phyloP scores from a whole-genome alignment of 2,888 invertebrate genomes.

The Macropis europaea region DNA sequence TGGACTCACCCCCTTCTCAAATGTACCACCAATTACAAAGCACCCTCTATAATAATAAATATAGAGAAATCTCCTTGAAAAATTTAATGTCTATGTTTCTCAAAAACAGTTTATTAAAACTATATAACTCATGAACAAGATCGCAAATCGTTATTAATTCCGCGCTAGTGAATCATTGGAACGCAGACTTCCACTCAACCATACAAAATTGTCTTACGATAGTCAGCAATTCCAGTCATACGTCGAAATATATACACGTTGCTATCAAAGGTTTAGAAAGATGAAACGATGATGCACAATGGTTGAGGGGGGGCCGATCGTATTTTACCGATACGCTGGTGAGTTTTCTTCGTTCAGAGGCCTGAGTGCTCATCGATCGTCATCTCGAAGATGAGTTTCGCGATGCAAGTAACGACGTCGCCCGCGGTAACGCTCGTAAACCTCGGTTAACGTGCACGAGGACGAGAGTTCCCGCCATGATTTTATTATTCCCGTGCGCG shows the following conservation, averaged over 20 bases:
- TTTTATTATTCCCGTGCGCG: constrained; percentile 29
- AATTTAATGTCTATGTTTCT: no score
- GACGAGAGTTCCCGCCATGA: neutral
- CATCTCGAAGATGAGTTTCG: constrained; percentile 44
- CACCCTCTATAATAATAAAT: no score
- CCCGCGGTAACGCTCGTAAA: constrained; percentile 38
- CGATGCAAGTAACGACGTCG: constrained; percentile 43
- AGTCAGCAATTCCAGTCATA: neutral
- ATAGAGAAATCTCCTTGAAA: no score
- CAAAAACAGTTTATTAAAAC: no score
- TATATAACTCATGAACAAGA: no score
- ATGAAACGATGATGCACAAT: no score
- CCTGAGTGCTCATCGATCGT: constrained; percentile 49
- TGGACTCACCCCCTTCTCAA: no score
- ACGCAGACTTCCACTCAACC: neutral
- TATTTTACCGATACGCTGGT: constrained; percentile 12
- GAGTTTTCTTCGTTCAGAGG: constrained; percentile 1
- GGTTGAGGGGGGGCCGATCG: no score
- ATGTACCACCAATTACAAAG: no score
- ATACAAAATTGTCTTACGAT: neutral
- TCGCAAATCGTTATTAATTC: constrained; percentile 8
- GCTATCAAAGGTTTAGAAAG: no score
- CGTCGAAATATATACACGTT: neutral
- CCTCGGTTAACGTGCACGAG: neutral
- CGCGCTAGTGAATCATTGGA: constrained; percentile 2